phyloP scores from a whole-genome alignment of 2,113 vertebrate genomes.

The Heliornis fulica region DNA sequence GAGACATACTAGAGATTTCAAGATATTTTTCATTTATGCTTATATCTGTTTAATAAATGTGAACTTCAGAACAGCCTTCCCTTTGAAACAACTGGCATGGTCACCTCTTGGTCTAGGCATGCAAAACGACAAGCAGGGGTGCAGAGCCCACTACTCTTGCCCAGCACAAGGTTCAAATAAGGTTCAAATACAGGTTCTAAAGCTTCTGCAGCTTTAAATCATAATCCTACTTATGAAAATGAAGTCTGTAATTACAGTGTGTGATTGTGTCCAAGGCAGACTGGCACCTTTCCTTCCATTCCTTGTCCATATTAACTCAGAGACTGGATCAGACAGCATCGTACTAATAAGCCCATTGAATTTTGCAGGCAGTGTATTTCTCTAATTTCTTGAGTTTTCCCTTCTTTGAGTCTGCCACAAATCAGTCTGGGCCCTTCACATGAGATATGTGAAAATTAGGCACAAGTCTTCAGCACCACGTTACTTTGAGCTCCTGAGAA shows the following conservation, averaged over 20 bases:
- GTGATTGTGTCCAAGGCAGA: not conserved
- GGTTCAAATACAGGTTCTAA: not conserved
- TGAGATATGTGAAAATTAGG: not conserved
- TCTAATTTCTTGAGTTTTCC: not conserved
- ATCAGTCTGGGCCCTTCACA: not conserved
- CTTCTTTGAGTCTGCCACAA: not conserved
- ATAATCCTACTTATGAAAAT: not conserved
- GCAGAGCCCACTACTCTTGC: not conserved
- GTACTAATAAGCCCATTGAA: not conserved
- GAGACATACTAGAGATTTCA: not conserved
- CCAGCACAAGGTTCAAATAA: not conserved
- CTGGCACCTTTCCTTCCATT: not conserved
- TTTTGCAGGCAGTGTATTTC: not conserved
- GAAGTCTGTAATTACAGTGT: not conserved
- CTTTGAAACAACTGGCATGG: not conserved
- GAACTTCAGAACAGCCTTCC: not conserved
- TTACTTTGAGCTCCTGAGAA: not conserved
- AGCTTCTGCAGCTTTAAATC: not conserved
- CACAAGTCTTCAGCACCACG: not conserved
- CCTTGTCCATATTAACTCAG: not conserved
- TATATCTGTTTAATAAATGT: not conserved
- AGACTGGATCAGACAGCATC: not conserved
- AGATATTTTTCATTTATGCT: not conserved
- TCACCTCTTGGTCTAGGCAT: not conserved
- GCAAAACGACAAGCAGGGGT: fast-evolving